Evolutionary conservation across 1,140 invertebrate species (phyloP).

Genomic region (Megalonaias nervosa): DNA sequence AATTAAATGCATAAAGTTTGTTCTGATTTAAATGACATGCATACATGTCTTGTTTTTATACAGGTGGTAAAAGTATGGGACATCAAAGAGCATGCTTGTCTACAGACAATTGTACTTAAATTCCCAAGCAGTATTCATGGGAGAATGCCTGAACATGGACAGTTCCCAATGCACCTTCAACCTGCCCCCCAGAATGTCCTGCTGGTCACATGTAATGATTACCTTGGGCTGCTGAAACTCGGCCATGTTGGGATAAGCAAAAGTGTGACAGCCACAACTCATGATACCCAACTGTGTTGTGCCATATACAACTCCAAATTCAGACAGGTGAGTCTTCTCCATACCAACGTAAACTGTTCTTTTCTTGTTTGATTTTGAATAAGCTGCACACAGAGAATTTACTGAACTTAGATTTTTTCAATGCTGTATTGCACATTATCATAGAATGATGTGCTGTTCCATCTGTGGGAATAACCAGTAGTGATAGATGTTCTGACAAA

Average conservation of each 20-base stretch:
- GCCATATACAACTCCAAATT: constrained; percentile 69
- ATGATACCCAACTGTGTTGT: constrained; percentile 66
- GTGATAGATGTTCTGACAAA: no score
- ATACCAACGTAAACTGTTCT: no score
- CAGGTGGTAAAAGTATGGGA: constrained; percentile 72
- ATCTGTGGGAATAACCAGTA: no score
- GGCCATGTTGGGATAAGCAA: constrained; percentile 52
- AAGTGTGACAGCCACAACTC: constrained; percentile 53
- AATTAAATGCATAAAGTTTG: no score
- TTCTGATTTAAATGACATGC: no score
- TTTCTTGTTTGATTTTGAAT: no score
- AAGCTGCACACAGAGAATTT: no score
- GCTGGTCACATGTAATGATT: constrained; percentile 70
- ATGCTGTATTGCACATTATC: no score
- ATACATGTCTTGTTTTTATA: no score
- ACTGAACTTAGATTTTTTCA: no score
- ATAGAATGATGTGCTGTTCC: no score
- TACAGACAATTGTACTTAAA: constrained; percentile 69
- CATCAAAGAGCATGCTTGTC: constrained; percentile 66
- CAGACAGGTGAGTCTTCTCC: constrained; percentile 60
- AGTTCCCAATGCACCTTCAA: constrained; percentile 67
- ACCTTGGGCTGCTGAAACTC: constrained; percentile 65
- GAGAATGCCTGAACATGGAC: constrained; percentile 69
- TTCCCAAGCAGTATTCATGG: constrained; percentile 69
- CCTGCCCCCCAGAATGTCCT: constrained; percentile 57